Conservation (phyloP, 2,888 invertebrate genomes). For the Perithous albicinctus region DNA sequence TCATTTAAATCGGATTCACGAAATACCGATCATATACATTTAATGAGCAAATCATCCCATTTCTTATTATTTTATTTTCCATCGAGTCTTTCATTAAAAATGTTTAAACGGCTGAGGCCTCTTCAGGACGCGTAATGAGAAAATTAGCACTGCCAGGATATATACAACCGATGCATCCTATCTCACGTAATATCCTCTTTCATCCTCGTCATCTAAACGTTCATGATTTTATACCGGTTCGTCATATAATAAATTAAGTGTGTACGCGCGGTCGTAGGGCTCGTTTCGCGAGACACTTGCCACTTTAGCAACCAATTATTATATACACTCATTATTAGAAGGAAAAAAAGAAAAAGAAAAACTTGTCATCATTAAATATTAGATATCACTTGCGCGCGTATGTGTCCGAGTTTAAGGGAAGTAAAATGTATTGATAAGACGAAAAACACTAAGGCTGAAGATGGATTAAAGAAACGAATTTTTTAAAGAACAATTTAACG, state of each 20-base stretch:
- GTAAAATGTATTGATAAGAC: conserved; percentile 53
- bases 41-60: neutral
- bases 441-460: conserved; percentile 59
- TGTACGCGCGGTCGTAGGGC: conserved; percentile 4
- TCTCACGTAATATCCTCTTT: conserved; percentile 17
- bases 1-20: neutral
- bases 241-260: conserved; percentile 44
- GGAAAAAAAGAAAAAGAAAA: no score
- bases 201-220: conserved; percentile 31
- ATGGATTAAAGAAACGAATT: conserved; percentile 65
- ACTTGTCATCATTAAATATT: conserved; percentile 29
- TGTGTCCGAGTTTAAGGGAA: conserved; percentile 51
- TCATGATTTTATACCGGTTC: conserved; percentile 22
- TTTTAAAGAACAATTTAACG: conserved; percentile 55
- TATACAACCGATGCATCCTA: conserved; percentile 30
- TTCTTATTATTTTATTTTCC: no score
- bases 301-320: conserved; percentile 36
- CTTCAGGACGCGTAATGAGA: conserved; percentile 10
- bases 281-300: neutral
- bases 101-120: conserved; percentile 20
- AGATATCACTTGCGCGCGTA: conserved; percentile 43
- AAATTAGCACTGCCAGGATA: conserved; percentile 55
- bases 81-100: no score
- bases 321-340: conserved; percentile 41
- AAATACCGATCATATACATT: conserved; percentile 11